These are phyloP conservation scores for Malurus cyaneus DNA, from an alignment of 2,113 vertebrate species.

Conservation along the genomic window DNA sequence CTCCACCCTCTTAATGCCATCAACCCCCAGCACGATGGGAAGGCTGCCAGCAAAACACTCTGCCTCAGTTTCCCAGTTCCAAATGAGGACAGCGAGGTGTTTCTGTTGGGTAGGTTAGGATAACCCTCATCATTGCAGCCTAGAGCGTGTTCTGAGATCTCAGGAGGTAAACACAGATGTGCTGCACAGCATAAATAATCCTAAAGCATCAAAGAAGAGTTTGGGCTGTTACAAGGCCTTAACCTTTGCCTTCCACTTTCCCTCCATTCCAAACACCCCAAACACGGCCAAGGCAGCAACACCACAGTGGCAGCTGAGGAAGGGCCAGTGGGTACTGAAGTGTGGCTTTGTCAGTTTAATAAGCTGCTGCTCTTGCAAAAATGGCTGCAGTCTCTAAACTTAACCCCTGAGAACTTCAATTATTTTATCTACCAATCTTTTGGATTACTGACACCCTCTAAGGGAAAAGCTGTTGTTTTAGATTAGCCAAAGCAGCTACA, in stretches of 20 bases:
- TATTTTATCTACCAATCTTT: conserved; percentile 72
- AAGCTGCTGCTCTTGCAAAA: conserved; percentile 48
- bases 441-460: conserved; percentile 66
- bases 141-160: rapidly evolving
- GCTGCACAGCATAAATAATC: neutral
- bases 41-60: neutral
- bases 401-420: conserved; percentile 70
- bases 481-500: conserved; percentile 62
- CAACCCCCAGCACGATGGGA: rapidly evolving
- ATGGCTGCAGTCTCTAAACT: conserved; percentile 55
- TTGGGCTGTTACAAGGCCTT: neutral
- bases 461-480: conserved; percentile 69
- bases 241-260: neutral
- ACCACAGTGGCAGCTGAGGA: neutral
- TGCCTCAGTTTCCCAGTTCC: neutral
- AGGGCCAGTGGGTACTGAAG: conserved; percentile 31
- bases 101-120: neutral
- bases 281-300: neutral
- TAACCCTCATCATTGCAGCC: neutral
- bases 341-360: conserved; percentile 68
- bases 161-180: neutral
- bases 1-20: neutral
- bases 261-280: neutral
- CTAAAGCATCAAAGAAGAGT: neutral
- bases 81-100: neutral